Base-by-base conservation (phyloP, 2,888 invertebrate species). In the Eupithecia vulgata region DNA sequence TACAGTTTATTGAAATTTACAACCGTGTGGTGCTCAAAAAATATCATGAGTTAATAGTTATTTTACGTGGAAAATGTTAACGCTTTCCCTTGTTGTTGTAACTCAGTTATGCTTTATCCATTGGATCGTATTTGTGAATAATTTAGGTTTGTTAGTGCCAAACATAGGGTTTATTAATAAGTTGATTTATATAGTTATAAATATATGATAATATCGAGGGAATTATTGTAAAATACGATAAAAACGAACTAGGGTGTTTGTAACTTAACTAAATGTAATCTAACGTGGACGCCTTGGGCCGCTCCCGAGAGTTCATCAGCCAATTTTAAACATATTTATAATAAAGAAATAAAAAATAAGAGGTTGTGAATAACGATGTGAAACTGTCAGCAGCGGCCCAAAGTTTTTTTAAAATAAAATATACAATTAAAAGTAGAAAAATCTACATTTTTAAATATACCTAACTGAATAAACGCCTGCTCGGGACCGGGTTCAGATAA, bases 101-200 rank as follows among this genome's bases (percentile, higher is more conserved):
- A 75, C 48, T 74, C 70, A 67, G 45, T 64, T 57, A 77, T 82
- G 76, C 81, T 81, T 77, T 83, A 81, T 83, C 75, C 78, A 84
- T 86, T 86, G 77, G 79, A 81, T 86, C 84, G 77, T 80, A 87
- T 87, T 88, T 90, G 85, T 83, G 84, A 88, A 89, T 83, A 88
- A 90, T 91, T 90, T 94, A 93, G 88, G 90, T 93, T 90, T 92
- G 85, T 93, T 94, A 92, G 94, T 94, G 94, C 94, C 94, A 94
- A 94, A 88, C 78, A 87, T 92, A 92, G 90, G 87, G 87, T 90
- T 91, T 91, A 92, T 91, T 89, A 91, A 90, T 89, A 92, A 92
- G 92, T 92, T 93, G 87, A 86, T 84, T 91, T 88, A 89, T 92
- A 91, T 92, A 88, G 83, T 81, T 89, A 89, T 89, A 88, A 90